Percentiles rank a stretch among this genome's conserved stretches.
Evolutionary conservation across 1,140 invertebrate species (phyloP).

Genomic region (Psilanteris sp.): DNA sequence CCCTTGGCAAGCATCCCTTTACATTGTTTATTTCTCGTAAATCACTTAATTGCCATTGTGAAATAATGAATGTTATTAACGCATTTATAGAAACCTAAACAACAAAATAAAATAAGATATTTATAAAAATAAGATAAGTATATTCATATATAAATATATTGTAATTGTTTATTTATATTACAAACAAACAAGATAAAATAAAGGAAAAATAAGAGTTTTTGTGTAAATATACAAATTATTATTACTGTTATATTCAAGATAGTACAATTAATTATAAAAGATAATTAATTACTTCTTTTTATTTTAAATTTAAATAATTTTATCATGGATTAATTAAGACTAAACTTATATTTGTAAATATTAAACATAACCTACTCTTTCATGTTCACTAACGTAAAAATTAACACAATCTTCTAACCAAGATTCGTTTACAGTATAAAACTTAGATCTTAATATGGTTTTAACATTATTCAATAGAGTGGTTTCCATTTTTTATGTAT

Average conservation of each 20-base stretch:
- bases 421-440: constrained; percentile 61
- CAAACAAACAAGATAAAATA: no score
- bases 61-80: constrained; percentile 73
- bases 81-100: constrained; percentile 30
- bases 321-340: no score
- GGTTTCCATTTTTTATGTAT: constrained; percentile 24
- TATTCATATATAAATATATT: no score
- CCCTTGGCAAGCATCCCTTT: constrained; percentile 80
- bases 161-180: no score
- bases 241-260: no score
- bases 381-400: constrained; percentile 65
- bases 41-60: constrained; percentile 84
- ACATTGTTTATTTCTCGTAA: constrained; percentile 81
- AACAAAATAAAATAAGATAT: background rate
- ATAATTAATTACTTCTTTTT: no score
- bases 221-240: no score
- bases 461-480: constrained; percentile 34
- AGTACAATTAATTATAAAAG: no score
- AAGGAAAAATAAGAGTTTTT: no score
- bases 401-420: constrained; percentile 70
- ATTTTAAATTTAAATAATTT: no score
- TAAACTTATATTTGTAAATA: background rate
- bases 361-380: constrained; percentile 44
- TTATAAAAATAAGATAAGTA: no score
- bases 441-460: constrained; percentile 25